Conservation (phyloP, 2,888 invertebrate species). For the Ochropleura plecta region DNA sequence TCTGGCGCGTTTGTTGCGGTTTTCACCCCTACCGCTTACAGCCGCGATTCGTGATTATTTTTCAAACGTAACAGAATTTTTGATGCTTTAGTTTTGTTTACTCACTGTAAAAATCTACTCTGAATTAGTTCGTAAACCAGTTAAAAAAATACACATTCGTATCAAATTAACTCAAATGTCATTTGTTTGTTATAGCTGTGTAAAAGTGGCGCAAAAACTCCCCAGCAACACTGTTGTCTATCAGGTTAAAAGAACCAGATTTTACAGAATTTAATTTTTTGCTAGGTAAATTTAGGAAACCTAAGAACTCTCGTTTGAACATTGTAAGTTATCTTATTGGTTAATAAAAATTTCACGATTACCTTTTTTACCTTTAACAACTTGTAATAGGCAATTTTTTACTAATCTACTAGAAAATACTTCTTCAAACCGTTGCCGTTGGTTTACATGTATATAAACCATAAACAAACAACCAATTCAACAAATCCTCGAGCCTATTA, state of each 20-base stretch:
- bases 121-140: no score
- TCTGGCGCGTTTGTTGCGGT: constrained; percentile 14
- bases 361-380: no score
- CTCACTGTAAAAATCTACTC: not conserved
- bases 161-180: no score
- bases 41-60: not conserved
- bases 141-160: no score
- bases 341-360: no score
- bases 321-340: not conserved
- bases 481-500: not conserved
- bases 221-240: no score
- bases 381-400: not conserved
- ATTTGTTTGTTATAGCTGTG: no score
- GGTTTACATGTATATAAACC: not conserved
- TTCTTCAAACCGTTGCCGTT: no score
- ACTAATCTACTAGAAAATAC: not conserved
- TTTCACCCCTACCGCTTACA: not conserved
- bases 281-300: not conserved
- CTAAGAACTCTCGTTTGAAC: not conserved
- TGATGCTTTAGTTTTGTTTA: not conserved
- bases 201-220: no score
- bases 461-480: not conserved
- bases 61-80: constrained; percentile 8
- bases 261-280: no score
- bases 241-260: no score